These are phyloP conservation scores for Agriopis leucophaearia DNA, from an alignment of 2,888 invertebrate species.

Conservation along the genomic window DNA sequence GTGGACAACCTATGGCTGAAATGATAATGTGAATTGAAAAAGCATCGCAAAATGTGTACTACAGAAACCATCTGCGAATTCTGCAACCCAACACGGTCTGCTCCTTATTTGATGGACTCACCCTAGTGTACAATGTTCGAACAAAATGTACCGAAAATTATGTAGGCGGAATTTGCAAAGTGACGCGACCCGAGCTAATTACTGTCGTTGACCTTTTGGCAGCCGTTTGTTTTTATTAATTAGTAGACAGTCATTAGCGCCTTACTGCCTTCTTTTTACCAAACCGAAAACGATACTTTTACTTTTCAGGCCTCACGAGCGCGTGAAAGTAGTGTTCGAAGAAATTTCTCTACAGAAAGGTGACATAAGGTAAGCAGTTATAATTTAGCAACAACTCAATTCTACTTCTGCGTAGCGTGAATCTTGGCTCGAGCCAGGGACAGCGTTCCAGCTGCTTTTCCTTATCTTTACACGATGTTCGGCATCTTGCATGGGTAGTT, in stretches of 20 bases:
- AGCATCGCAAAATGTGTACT: too few relatives aligned
- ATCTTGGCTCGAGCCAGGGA: too few relatives aligned
- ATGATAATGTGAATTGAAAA: too few relatives aligned
- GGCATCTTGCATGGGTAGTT: too few relatives aligned
- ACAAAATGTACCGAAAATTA: conserved; percentile 7
- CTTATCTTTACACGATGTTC: too few relatives aligned
- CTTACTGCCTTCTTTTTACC: background rate
- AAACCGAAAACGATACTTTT: conserved; percentile 26
- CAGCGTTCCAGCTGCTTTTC: too few relatives aligned
- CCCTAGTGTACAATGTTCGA: background rate
- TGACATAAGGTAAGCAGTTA: conserved; percentile 88
- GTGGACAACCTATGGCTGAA: too few relatives aligned
- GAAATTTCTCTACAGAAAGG: conserved; percentile 92
- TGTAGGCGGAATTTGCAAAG: conserved; percentile 8
- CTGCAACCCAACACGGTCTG: background rate
- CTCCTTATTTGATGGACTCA: background rate
- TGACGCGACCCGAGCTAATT: conserved; percentile 2
- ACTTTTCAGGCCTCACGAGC: conserved; percentile 89
- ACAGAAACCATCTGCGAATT: background rate
- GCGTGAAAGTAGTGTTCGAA: conserved; percentile 93
- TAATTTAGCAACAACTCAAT: too few relatives aligned
- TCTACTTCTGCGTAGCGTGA: too few relatives aligned
- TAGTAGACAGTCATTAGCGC: background rate
- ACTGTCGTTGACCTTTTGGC: conserved; percentile 3
- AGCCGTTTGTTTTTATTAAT: conserved; percentile 15